Conservation (phyloP, 2,797 vertebrate genomes). For the Balearica regulorum region DNA sequence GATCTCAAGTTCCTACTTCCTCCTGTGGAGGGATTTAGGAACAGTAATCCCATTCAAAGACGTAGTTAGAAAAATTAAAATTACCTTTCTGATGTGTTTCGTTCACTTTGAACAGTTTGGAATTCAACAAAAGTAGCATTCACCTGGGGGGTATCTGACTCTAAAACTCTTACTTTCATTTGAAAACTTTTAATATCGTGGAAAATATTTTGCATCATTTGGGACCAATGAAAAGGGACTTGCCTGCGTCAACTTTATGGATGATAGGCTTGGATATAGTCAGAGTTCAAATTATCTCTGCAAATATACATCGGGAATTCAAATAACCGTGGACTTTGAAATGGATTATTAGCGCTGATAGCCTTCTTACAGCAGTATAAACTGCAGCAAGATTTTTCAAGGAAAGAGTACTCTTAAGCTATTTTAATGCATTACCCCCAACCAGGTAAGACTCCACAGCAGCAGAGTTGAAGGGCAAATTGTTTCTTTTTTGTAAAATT, state of each 20-base stretch:
- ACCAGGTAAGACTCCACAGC: not conserved
- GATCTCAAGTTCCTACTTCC: not conserved
- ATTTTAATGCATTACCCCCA: not conserved
- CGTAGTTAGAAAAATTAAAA: not conserved
- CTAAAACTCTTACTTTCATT: not conserved
- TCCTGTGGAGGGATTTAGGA: not conserved
- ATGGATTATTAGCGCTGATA: not conserved
- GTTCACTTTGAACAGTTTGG: not conserved
- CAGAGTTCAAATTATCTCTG: constrained; percentile 6
- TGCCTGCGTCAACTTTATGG: not conserved
- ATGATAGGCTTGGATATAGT: not conserved
- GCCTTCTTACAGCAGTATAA: not conserved
- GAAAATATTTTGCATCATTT: not conserved
- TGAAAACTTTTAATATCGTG: not conserved
- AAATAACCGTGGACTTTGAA: not conserved
- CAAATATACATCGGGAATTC: constrained; percentile 1
- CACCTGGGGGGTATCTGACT: not conserved
- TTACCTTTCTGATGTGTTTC: not conserved
- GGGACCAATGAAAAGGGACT: not conserved
- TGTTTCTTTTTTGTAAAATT: not conserved
- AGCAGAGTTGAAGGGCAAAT: not conserved
- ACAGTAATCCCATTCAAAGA: not conserved
- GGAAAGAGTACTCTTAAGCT: not conserved
- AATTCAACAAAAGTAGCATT: not conserved
- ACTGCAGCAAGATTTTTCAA: not conserved